Base-by-base conservation (phyloP, 2,113 vertebrate genomes). In the human region DNA sequence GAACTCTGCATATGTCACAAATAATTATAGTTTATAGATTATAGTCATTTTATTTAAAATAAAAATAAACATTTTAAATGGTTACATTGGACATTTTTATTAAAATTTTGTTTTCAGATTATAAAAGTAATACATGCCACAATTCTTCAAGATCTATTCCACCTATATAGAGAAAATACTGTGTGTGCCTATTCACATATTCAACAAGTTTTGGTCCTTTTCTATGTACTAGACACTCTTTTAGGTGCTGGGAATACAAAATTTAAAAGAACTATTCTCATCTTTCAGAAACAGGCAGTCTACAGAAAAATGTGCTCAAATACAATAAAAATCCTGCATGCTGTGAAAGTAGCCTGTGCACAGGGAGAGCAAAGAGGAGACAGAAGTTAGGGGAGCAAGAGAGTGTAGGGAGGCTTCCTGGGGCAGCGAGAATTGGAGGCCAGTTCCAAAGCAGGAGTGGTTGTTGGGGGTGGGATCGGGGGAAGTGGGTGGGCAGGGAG, bases 191-290 rank as follows among this genome's bases (percentile, higher is more conserved):
- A 55, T 43, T 68, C 25, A 57, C 25, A 45, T 13, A n/a, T 80
- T 38, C 2, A 43, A 18, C 8, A 55, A 55, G 16, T 70, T 5
- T 55, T 80, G 38, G 32, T 57, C 32, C 32, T 93, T 20, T 84
- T 30, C 32, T 78, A 5, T 25, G 32, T 16, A 45, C 32, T 66
- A 35, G 38, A 73, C n/a, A 38, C 11, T 30, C 38, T 64, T 59
- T 72, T 81, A 57, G 85, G 57, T 93, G 25, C 32, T 84, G n/a
- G 27, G 38, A 70, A 35, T 64, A 55, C n/a, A 85, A 90, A 66
- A 27, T 80, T 45, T 79, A 30, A 79, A 95, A 81, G 25, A 81
- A 32, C 5, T 14, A 0, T 50, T n/a, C 5, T 93, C 55, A 73
- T 66, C 23, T 93, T 57, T 17, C 25, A 38, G 75, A 1, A 82